These are phyloP conservation scores for Diplazon laetatorius DNA, from an alignment of 2,888 invertebrate species.

Conservation along the genomic window DNA sequence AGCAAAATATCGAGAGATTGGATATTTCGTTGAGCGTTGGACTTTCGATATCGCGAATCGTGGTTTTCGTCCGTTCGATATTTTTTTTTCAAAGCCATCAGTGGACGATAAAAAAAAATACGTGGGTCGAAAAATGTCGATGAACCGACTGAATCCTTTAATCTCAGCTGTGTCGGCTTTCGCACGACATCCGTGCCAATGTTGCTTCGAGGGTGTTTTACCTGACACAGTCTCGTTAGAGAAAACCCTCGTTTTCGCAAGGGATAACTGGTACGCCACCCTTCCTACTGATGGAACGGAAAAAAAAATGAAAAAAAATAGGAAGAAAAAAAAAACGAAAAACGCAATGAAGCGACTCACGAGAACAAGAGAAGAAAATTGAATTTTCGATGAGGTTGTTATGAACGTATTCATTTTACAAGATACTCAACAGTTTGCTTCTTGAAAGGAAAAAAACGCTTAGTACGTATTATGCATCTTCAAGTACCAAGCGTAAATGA, in stretches of 20 bases:
- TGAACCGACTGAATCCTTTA: slow-evolving; percentile 22
- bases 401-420: slow-evolving; percentile 2
- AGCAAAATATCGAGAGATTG: too few relatives aligned
- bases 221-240: slow-evolving; percentile 5
- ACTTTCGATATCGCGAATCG: neutral
- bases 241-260: neutral
- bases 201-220: slow-evolving; percentile 6
- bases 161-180: slow-evolving; percentile 22
- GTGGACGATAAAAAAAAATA: neutral
- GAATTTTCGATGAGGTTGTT: slow-evolving; percentile 28
- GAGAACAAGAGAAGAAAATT: slow-evolving; percentile 21
- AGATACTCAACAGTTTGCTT: neutral
- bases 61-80: neutral
- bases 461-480: neutral
- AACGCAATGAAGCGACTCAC: neutral
- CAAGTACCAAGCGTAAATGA: neutral
- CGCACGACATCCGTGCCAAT: neutral
- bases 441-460: too few relatives aligned
- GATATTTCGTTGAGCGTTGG: too few relatives aligned
- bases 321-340: too few relatives aligned
- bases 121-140: slow-evolving; percentile 31
- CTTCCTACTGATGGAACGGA: neutral
- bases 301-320: neutral
- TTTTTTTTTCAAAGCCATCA: neutral
- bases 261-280: neutral